Evolutionary conservation across 2,888 invertebrate species (phyloP), one percentile per base, ranked within the genome.

Genomic region (Hirtodrosophila histrioides): DNA sequence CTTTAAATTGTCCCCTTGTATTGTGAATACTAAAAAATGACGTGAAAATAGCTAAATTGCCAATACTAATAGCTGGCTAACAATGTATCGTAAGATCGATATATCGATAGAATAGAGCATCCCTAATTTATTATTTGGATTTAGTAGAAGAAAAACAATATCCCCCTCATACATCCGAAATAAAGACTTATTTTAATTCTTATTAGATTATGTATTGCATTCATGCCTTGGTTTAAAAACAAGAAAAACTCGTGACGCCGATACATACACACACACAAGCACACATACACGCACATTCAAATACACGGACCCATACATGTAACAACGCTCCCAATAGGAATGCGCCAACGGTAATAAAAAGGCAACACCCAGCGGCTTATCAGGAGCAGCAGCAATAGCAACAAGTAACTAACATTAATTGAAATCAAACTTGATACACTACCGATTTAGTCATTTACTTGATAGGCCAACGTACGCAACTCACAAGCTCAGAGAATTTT

Each of bases 351-450:
- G 24, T 10, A 27, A 53, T 23, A 70, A 50, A 58, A 41, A 51
- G 29, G 46, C 58, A 46, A 46, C 62, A 62, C 56, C 64, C 36
- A 61, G 39, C 45, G 65, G 67, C 79, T 79, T 76, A 79, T 79
- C 83, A 79, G 67, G 40, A 43, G 10, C 55, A 53, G 24, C 51
- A 56, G 33, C 36, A 58, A 55, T 36, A 58, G 44, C 11, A 69
- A 56, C 33, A 50, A 50, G 36, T 62, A 57, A 67, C 44, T 24
- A 54, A 57, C 45, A 62, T 58, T 62, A 62, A 57, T 61, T 65
- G 40, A 45, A 55, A 37, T 48, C 33, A 11, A n/a, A 27, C 27
- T 27, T 27, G 27, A 27, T 27, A 46, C 17, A 39, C 12, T 8
- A 10, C 23, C 27, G 24, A 11, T 11, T 49, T 58, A 64, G 54